Conservation (phyloP, 1,140 invertebrate species). For the Hirudo medicinalis region DNA sequence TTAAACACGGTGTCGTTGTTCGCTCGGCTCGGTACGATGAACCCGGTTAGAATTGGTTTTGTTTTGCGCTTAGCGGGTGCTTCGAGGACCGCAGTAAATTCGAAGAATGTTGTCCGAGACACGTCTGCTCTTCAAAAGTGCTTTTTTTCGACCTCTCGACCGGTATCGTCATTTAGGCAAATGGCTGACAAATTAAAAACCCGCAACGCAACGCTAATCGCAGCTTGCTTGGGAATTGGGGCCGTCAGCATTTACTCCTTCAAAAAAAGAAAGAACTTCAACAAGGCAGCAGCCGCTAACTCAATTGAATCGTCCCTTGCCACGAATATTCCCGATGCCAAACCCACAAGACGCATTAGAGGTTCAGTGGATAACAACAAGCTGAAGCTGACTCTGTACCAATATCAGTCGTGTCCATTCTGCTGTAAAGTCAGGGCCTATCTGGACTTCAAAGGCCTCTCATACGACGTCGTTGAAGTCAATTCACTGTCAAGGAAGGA, state of each 20-base stretch:
- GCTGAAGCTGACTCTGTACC: constrained; percentile 74
- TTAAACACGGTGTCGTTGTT: too few species aligned
- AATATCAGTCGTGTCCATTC: constrained; percentile 95
- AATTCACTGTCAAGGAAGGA: constrained; percentile 79
- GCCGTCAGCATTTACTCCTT: too few species aligned
- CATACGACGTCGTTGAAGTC: constrained; percentile 91
- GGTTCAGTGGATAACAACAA: constrained; percentile 50
- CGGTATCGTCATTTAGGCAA: background rate
- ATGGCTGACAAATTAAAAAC: too few species aligned
- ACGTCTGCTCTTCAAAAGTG: background rate
- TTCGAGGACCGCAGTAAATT: too few species aligned
- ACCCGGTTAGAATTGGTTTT: too few species aligned
- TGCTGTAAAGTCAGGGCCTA: constrained; percentile 90
- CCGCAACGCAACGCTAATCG: too few species aligned
- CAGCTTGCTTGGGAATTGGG: too few species aligned
- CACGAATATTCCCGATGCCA: constrained; percentile 8
- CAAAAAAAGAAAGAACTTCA: too few species aligned
- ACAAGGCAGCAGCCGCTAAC: background rate
- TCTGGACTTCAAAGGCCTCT: constrained; percentile 81
- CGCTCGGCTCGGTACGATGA: too few species aligned
- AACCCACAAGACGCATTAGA: constrained; percentile 19
- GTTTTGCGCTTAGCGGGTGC: too few species aligned
- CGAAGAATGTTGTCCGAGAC: too few species aligned
- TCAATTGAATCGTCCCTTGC: background rate
- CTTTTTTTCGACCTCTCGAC: background rate